A percentile compares a stretch with the other conserved stretches of the same genome.
These are phyloP conservation scores for Mongoloraphidia duomilia DNA, from an alignment of 2,888 invertebrate genomes.

Conservation along the genomic window DNA sequence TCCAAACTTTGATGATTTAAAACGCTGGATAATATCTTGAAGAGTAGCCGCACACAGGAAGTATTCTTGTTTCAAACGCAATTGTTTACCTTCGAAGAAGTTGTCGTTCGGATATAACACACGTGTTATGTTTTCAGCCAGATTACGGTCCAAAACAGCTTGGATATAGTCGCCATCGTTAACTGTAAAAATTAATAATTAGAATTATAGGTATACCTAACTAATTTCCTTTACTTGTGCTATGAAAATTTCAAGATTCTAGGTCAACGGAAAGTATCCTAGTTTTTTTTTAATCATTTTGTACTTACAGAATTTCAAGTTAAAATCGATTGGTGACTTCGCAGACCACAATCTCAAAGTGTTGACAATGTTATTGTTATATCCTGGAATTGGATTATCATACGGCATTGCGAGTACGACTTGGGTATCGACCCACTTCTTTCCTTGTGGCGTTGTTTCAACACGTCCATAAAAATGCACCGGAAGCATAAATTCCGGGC, in stretches of 20 bases:
- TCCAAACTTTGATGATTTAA: constrained; percentile 90
- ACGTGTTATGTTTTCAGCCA: constrained; percentile 94
- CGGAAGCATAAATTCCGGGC: constrained; percentile 96
- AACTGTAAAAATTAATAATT: constrained; percentile 43
- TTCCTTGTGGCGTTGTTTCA: constrained; percentile 71
- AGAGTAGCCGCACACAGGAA: constrained; percentile 98
- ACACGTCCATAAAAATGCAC: constrained; percentile 94
- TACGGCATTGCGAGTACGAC: constrained; percentile 96
- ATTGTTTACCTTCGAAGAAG: constrained; percentile 96
- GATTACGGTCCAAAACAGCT: constrained; percentile 93
- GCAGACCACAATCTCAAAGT: constrained; percentile 96
- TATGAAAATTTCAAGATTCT: no score
- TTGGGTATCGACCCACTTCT: constrained; percentile 92
- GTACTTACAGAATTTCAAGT: constrained; percentile 87
- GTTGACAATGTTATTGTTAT: constrained; percentile 95
- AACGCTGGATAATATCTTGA: constrained; percentile 90
- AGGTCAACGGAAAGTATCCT: no score
- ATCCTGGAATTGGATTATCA: constrained; percentile 97
- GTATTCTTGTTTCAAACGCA: constrained; percentile 97
- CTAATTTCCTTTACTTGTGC: no score
- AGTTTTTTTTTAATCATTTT: no score
- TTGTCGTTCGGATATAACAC: constrained; percentile 99
- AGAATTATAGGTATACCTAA: no score
- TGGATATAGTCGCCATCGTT: constrained; percentile 98
- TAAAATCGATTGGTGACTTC: constrained; percentile 89